A percentile compares a stretch with the other conserved stretches of the same genome.
These are phyloP conservation scores for Acanthaster planci DNA, from an alignment of 35 echinoderm and acorn worm genomes.

Conservation along the genomic window DNA sequence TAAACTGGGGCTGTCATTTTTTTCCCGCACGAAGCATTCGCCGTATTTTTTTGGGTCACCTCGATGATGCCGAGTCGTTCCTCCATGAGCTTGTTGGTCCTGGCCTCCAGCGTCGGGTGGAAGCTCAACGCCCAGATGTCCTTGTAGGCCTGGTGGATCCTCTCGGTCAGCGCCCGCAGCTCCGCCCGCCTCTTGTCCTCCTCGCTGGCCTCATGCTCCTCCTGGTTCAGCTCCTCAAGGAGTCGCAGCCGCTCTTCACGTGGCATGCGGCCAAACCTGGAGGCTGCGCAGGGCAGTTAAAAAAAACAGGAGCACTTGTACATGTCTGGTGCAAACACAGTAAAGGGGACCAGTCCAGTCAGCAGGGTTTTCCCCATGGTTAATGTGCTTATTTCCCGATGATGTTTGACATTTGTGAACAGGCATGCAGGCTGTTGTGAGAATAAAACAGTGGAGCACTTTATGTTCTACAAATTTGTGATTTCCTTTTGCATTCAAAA, in stretches of 20 bases:
- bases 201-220: conserved; percentile 79
- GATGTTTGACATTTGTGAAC: too few species aligned
- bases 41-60: not conserved
- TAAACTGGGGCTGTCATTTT: too few species aligned
- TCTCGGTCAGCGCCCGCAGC: conserved; percentile 87
- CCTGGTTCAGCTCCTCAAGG: conserved; percentile 83
- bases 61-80: conserved; percentile 23
- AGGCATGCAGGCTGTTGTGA: too few species aligned
- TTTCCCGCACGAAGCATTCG: too few species aligned
- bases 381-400: too few species aligned
- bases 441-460: too few species aligned
- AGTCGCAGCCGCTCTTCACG: conserved; percentile 87
- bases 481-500: too few species aligned
- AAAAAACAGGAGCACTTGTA: too few species aligned
- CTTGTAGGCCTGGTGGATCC: conserved; percentile 78
- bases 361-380: too few species aligned
- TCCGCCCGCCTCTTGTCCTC: conserved; percentile 86
- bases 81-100: conserved; percentile 30
- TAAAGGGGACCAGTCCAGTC: too few species aligned
- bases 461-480: too few species aligned
- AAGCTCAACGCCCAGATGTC: conserved; percentile 89
- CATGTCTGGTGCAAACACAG: too few species aligned
- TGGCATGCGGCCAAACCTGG: conserved; percentile 98
- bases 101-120: conserved; percentile 51
- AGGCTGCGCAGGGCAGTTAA: conserved; percentile 41